Conservation (phyloP, 2,888 invertebrate species). For the Petrolisthes manimaculis region DNA sequence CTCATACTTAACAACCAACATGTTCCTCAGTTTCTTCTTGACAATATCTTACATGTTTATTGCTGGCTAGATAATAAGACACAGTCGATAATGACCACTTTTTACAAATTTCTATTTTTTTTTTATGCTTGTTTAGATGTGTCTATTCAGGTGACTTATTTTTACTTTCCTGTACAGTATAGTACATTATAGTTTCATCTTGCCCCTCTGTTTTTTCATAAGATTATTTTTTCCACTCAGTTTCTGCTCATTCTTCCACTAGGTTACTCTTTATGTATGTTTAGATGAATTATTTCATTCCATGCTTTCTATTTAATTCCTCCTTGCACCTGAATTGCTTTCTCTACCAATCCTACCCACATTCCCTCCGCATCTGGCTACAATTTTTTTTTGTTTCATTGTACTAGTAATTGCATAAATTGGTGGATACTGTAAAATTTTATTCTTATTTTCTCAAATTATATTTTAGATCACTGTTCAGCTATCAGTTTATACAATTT, state of each 20-base stretch:
- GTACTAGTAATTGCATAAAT: too few species aligned
- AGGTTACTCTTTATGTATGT: not conserved
- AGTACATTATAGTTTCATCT: not conserved
- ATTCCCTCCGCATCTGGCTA: not conserved
- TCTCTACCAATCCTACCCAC: not conserved
- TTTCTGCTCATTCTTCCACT: not conserved
- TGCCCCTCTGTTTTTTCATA: not conserved
- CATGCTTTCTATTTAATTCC: not conserved
- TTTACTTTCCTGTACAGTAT: not conserved
- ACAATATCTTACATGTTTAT: too few species aligned
- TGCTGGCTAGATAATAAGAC: too few species aligned
- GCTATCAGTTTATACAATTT: too few species aligned
- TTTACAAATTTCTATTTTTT: not conserved
- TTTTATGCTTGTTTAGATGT: not conserved
- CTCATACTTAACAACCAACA: too few species aligned
- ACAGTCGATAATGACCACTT: not conserved
- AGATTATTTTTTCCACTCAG: not conserved
- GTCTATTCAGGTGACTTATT: not conserved
- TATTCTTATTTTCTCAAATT: too few species aligned
- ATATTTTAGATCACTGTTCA: too few species aligned
- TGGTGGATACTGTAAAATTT: too few species aligned
- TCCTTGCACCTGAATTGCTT: not conserved
- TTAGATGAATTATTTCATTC: not conserved
- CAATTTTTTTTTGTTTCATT: too few species aligned
- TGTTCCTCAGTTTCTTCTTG: too few species aligned